Conservation (phyloP, 2,888 invertebrate genomes). For the Ypsolopha scabrella region DNA sequence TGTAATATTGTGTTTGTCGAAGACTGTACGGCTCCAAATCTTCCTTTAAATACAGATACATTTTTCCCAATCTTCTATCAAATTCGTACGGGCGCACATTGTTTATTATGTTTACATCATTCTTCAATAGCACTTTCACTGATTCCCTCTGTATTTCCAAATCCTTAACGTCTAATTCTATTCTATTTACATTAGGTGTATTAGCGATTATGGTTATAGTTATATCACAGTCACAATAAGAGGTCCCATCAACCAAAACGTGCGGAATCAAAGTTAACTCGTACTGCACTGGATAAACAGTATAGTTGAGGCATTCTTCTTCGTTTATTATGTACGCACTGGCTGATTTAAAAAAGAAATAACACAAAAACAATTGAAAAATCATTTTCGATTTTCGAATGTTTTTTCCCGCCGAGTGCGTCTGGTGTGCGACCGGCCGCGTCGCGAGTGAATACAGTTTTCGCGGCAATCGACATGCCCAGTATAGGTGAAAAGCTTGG, state of each 20-base stretch:
- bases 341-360: conserved; percentile 23
- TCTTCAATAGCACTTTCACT: conserved; percentile 33
- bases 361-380: conserved; percentile 6
- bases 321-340: conserved; percentile 30
- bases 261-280: conserved; percentile 45
- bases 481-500: conserved; percentile 23
- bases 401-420: conserved; percentile 1
- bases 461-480: conserved; percentile 18
- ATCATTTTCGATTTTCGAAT: conserved; percentile 14
- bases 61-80: conserved; percentile 29
- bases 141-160: conserved; percentile 32
- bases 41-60: conserved; percentile 42
- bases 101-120: conserved; percentile 35
- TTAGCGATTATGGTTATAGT: conserved; percentile 51
- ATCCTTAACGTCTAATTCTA: conserved; percentile 45
- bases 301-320: conserved; percentile 59
- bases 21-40: conserved; percentile 33
- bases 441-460: conserved; percentile 29
- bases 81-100: conserved; percentile 37
- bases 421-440: conserved; percentile 31
- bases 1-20: conserved; percentile 30
- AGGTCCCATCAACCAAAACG: conserved; percentile 24
- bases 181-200: conserved; percentile 36
- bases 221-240: conserved; percentile 47
- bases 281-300: conserved; percentile 58